phyloP scores from a whole-genome alignment of 2,888 invertebrate species.

The Mesopsocus fuscifrons region DNA sequence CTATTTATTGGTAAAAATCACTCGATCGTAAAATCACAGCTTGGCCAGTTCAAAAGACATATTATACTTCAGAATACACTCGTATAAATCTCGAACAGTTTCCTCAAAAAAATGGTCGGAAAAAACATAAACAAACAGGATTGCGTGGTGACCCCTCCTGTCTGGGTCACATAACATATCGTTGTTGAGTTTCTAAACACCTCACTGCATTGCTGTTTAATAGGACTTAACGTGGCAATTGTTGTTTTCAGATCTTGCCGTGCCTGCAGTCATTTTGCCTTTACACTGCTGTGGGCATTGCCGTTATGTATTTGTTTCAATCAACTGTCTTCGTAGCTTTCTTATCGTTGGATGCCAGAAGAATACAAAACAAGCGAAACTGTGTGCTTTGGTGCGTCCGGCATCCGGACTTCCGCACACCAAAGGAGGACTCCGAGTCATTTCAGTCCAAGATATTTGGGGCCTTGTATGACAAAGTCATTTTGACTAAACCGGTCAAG shows the following conservation, averaged over 20 bases:
- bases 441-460: constrained; percentile 37
- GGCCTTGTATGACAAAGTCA: constrained; percentile 37
- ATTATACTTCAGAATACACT: too few species aligned
- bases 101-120: too few species aligned
- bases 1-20: too few species aligned
- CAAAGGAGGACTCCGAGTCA: constrained; percentile 32
- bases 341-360: constrained; percentile 47
- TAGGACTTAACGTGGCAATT: too few species aligned
- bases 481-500: constrained; percentile 48
- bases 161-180: too few species aligned
- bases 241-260: constrained; percentile 49
- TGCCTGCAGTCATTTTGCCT: constrained; percentile 66
- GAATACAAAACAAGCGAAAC: constrained; percentile 42
- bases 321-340: constrained; percentile 67
- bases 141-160: too few species aligned
- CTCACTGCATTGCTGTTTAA: too few species aligned
- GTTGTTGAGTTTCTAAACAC: too few species aligned
- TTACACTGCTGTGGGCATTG: constrained; percentile 56
- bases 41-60: too few species aligned
- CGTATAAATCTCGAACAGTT: too few species aligned
- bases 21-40: too few species aligned
- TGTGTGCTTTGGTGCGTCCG: constrained; percentile 44
- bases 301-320: constrained; percentile 54
- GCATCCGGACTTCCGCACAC: constrained; percentile 34
- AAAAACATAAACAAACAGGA: too few species aligned